A percentile compares a stretch with the other conserved stretches of the same genome.
Evolutionary conservation across 2,888 invertebrate species (phyloP).

Genomic region (Aphodius sticticus): DNA sequence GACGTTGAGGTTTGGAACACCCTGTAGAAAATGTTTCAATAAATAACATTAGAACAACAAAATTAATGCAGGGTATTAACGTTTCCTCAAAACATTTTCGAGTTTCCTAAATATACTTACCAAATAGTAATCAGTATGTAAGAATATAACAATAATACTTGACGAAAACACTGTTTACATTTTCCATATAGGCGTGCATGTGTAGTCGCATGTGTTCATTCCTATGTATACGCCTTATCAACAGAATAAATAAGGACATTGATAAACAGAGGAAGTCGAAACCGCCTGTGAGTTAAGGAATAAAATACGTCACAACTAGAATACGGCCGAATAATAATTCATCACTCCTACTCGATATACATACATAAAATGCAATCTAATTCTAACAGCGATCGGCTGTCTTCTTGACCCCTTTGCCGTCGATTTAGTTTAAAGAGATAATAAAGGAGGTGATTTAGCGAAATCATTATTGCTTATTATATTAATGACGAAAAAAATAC

Average conservation of each 20-base stretch:
- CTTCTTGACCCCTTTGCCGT: neutral
- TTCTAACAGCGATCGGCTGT: neutral
- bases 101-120: neutral
- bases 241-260: neutral
- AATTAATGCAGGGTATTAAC: too few species aligned
- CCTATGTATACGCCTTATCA: neutral
- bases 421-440: too few species aligned
- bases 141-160: neutral
- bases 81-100: too few species aligned
- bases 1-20: too few species aligned
- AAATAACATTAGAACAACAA: too few species aligned
- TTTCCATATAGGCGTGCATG: neutral
- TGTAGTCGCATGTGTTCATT: neutral
- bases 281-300: neutral
- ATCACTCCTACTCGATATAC: neutral
- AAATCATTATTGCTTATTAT: too few species aligned
- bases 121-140: neutral
- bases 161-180: neutral
- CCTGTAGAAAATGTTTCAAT: too few species aligned
- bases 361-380: neutral
- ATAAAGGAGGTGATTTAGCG: neutral
- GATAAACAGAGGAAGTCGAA: neutral
- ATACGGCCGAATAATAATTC: neutral
- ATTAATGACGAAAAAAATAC: too few species aligned
- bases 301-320: neutral